phyloP scores from a whole-genome alignment of 2,113 vertebrate genomes.

The Spea bombifrons region DNA sequence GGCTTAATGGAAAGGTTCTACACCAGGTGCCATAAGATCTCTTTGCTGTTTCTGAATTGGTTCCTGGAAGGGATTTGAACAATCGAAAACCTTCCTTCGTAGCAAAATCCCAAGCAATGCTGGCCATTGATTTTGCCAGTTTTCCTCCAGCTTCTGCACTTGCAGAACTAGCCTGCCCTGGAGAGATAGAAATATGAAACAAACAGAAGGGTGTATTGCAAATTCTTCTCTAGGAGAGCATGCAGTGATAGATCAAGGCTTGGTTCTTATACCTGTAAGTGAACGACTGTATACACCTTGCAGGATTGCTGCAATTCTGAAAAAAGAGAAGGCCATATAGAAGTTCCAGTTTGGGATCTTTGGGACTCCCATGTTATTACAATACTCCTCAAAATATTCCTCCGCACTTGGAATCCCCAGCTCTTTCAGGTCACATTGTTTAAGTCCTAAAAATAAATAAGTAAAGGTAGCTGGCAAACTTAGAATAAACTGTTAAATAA shows the following conservation, averaged over 20 bases:
- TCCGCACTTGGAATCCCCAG: constrained; percentile 68
- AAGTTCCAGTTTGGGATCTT: constrained; percentile 67
- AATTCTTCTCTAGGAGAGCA: too few relatives aligned
- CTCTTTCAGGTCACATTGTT: constrained; percentile 49
- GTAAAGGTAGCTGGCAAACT: too few relatives aligned
- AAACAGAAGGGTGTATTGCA: too few relatives aligned
- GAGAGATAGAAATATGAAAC: not conserved
- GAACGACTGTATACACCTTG: constrained; percentile 62
- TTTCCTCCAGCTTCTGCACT: constrained; percentile 44
- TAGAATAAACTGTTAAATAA: too few relatives aligned
- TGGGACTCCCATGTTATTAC: constrained; percentile 52
- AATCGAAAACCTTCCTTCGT: constrained; percentile 79
- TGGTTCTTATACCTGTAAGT: constrained; percentile 58
- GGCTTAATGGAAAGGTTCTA: rapidly evolving
- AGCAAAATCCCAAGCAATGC: constrained; percentile 79
- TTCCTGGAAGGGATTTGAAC: constrained; percentile 63
- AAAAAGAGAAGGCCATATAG: constrained; percentile 78
- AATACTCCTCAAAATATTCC: constrained; percentile 69
- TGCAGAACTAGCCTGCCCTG: constrained; percentile 64
- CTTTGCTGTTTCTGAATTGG: constrained; percentile 7
- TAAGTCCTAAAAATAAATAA: constrained; percentile 59
- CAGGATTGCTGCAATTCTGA: constrained; percentile 65
- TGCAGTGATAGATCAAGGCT: too few relatives aligned
- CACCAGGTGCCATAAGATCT: constrained; percentile 50
- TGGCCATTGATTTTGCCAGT: constrained; percentile 59